Percentiles rank a stretch among this genome's conserved stretches.
These are phyloP conservation scores for Glaucopsyche alexis DNA, from an alignment of 2,888 invertebrate species.

Conservation along the genomic window DNA sequence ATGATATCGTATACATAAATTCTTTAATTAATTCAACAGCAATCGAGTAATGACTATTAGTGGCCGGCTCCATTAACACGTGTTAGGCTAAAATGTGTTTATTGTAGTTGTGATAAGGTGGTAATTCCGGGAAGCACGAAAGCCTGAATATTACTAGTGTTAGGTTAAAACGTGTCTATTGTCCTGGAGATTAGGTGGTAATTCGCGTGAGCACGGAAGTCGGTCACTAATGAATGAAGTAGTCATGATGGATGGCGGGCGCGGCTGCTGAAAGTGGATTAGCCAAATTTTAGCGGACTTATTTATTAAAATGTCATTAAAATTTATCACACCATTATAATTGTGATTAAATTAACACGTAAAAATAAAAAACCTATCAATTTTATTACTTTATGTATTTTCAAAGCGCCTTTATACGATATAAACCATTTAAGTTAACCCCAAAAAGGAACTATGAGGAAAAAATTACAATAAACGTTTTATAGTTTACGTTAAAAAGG, in stretches of 20 bases:
- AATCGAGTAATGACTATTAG: constrained; percentile 60
- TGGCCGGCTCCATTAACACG: constrained; percentile 52
- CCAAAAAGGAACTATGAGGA: not conserved
- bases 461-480: not conserved
- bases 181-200: constrained; percentile 55
- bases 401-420: not conserved
- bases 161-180: constrained; percentile 56
- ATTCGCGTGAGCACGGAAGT: constrained; percentile 43
- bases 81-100: constrained; percentile 55
- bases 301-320: constrained; percentile 31
- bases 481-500: not conserved
- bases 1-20: constrained; percentile 37
- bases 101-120: constrained; percentile 56
- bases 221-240: constrained; percentile 59
- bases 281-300: constrained; percentile 41
- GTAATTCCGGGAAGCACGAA: constrained; percentile 47
- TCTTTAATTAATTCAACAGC: constrained; percentile 58
- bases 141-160: constrained; percentile 41
- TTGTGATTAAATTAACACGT: constrained; percentile 8
- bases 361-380: not conserved
- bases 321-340: constrained; percentile 19
- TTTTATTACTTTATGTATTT: not conserved
- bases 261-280: constrained; percentile 67
- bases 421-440: not conserved
- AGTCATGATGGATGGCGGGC: constrained; percentile 66